Evolutionary conservation across 53 echinoderm and acorn worm species (phyloP).

Genomic region (Holothuria scabra): DNA sequence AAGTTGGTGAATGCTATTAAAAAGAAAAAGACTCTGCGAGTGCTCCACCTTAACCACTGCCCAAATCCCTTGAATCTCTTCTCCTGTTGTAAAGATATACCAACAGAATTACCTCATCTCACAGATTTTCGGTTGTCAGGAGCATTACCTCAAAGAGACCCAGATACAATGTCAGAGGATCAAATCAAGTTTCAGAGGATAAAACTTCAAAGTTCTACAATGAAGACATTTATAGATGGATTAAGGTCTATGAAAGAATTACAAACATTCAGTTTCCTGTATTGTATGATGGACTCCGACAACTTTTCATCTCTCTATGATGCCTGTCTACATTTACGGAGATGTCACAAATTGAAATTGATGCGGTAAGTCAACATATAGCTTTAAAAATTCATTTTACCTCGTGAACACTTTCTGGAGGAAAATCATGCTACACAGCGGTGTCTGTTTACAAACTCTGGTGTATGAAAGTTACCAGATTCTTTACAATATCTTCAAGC

Average conservation of each 20-base stretch:
- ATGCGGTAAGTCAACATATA: slow-evolving; percentile 8
- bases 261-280: slow-evolving; percentile 13
- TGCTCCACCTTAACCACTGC: slow-evolving; percentile 38
- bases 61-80: not conserved
- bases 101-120: not conserved
- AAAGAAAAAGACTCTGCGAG: not conserved
- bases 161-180: not conserved
- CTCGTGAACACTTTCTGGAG: no score
- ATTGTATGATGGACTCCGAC: slow-evolving; percentile 7
- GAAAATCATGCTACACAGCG: no score
- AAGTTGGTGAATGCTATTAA: slow-evolving; percentile 6
- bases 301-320: not conserved
- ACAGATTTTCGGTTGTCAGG: slow-evolving; percentile 30
- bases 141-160: not conserved
- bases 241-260: slow-evolving; percentile 2
- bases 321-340: not conserved
- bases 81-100: not conserved
- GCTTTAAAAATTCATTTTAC: no score
- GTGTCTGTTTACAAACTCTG: no score
- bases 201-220: not conserved
- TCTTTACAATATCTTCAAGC: no score
- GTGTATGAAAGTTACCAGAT: no score
- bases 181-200: not conserved
- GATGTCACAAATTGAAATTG: not conserved
- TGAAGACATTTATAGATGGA: not conserved